Percentiles rank a stretch among this genome's conserved stretches.
phyloP scores from a whole-genome alignment of 2,797 vertebrate genomes.

The Mastacembelus armatus region DNA sequence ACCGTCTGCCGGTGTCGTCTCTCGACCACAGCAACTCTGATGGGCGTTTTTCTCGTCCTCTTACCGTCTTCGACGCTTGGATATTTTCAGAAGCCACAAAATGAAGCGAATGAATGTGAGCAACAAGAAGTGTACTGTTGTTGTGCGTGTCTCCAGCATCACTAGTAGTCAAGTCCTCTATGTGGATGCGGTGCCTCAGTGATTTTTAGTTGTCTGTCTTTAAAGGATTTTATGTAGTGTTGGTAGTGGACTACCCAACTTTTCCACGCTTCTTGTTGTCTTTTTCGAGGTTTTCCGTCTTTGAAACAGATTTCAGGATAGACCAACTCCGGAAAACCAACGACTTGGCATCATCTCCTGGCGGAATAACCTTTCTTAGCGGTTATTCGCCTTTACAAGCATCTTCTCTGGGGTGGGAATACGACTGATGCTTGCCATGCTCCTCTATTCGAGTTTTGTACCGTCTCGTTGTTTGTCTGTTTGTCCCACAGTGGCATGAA shows the following conservation, averaged over 20 bases:
- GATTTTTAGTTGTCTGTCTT: constrained; percentile 53
- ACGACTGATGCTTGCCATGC: constrained; percentile 75
- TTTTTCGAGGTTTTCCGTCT: constrained; percentile 70
- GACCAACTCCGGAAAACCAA: constrained; percentile 75
- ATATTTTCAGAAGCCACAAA: constrained; percentile 73
- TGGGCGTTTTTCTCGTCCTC: constrained; percentile 72
- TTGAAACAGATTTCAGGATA: constrained; percentile 74
- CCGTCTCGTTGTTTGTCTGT: constrained; percentile 72
- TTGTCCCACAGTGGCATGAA: constrained; percentile 72
- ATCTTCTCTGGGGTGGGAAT: constrained; percentile 80
- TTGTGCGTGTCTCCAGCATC: constrained; percentile 70
- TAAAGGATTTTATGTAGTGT: constrained; percentile 60
- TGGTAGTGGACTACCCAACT: constrained; percentile 73
- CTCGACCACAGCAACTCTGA: constrained; percentile 71
- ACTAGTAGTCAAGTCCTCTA: constrained; percentile 59
- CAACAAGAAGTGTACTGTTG: constrained; percentile 78
- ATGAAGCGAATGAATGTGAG: constrained; percentile 89
- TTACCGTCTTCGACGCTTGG: constrained; percentile 72
- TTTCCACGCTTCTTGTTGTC: constrained; percentile 53
- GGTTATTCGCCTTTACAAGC: constrained; percentile 78
- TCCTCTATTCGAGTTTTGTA: constrained; percentile 59
- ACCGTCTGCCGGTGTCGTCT: constrained; percentile 68
- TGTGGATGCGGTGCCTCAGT: constrained; percentile 62
- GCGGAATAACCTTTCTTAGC: constrained; percentile 76
- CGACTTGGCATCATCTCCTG: constrained; percentile 67